Percentiles rank a stretch among this genome's conserved stretches.
Evolutionary conservation across 2,797 vertebrate species (phyloP).

Genomic region (Sebastes taczanowskii): DNA sequence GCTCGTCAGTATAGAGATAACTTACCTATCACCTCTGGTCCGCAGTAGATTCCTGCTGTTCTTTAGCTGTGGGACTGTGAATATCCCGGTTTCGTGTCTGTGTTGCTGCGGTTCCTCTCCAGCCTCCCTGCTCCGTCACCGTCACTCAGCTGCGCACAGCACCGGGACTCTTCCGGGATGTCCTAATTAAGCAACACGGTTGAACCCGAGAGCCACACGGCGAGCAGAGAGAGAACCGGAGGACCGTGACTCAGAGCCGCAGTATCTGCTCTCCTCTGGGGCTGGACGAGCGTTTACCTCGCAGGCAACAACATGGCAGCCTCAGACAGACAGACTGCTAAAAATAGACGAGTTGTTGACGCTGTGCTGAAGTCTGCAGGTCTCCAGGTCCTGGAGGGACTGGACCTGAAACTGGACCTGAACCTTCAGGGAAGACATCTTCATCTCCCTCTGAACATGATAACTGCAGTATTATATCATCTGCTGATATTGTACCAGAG

Average conservation of each 20-base stretch:
- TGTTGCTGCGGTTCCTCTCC: constrained; percentile 48
- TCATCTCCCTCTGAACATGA: not conserved
- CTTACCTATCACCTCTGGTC: constrained; percentile 55
- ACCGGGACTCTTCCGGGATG: constrained; percentile 87
- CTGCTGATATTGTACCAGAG: not conserved
- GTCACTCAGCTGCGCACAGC: constrained; percentile 81
- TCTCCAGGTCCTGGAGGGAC: not conserved
- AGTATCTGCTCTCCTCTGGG: constrained; percentile 20
- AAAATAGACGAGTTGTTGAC: constrained; percentile 54
- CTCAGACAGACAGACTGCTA: constrained; percentile 31
- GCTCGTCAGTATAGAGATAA: not conserved
- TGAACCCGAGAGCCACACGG: constrained; percentile 59
- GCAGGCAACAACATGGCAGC: constrained; percentile 47
- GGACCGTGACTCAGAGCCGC: constrained; percentile 59
- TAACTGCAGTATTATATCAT: not conserved
- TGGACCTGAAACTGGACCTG: not conserved
- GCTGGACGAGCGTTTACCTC: not conserved
- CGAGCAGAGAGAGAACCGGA: constrained; percentile 6
- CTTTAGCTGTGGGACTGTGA: constrained; percentile 33
- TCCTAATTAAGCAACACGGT: constrained; percentile 90
- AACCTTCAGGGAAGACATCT: not conserved
- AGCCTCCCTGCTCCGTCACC: constrained; percentile 28
- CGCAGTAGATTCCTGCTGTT: constrained; percentile 10
- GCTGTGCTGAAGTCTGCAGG: not conserved
- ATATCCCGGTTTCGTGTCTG: constrained; percentile 36